Evolutionary conservation across 2,113 vertebrate genomes (phyloP).

Genomic region (Xyliphius kryptos): DNA sequence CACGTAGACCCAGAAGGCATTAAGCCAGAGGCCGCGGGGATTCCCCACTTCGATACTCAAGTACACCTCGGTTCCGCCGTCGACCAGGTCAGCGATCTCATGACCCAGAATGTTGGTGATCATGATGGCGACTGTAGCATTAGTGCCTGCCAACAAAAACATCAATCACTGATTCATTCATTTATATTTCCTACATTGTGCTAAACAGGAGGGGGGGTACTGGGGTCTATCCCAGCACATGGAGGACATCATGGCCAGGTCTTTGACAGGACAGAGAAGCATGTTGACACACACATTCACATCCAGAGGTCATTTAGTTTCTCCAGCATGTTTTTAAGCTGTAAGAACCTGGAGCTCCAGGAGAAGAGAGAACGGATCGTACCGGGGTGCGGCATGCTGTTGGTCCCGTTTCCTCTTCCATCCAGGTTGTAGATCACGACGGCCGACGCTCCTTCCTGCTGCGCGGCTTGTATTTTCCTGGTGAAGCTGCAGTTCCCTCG

Average conservation of each 20-base stretch:
- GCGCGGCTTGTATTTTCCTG: slow-evolving; percentile 72
- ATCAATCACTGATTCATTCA: not conserved
- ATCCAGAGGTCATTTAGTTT: no score
- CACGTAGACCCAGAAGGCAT: slow-evolving; percentile 61
- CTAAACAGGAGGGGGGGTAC: not conserved
- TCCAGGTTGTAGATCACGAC: slow-evolving; percentile 78
- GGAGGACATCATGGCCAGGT: no score
- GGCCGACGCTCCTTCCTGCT: slow-evolving; percentile 61
- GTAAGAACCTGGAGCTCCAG: no score
- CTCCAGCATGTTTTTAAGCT: no score
- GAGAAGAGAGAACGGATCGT: not conserved
- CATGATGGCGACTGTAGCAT: slow-evolving; percentile 52
- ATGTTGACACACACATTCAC: no score
- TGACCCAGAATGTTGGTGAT: slow-evolving; percentile 53
- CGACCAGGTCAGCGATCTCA: slow-evolving; percentile 45
- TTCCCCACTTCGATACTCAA: slow-evolving; percentile 46
- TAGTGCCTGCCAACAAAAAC: slow-evolving; percentile 21
- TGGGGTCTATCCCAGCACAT: no score
- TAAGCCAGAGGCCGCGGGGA: slow-evolving; percentile 51
- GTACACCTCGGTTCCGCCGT: slow-evolving; percentile 43
- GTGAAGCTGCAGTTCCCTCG: slow-evolving; percentile 80
- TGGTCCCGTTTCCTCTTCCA: slow-evolving; percentile 56
- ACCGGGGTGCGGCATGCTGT: slow-evolving; percentile 59
- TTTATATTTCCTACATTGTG: not conserved
- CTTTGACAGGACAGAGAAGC: no score